phyloP scores from a whole-genome alignment of 1,140 invertebrate genomes.

The Aphelenchoides fujianensis region DNA sequence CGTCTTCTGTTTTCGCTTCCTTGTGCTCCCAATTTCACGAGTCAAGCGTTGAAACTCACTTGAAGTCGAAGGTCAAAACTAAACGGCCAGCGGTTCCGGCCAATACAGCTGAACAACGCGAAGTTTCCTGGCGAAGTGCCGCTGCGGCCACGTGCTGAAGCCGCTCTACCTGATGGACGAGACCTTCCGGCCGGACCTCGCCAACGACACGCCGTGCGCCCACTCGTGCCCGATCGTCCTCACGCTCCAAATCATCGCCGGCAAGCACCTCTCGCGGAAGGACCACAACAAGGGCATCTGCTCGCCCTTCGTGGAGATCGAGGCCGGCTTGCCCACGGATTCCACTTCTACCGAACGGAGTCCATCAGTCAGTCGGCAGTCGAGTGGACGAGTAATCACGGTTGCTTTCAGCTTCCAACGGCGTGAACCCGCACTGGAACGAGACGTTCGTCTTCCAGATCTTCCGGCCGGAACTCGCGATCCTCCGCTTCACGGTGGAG shows the following conservation, averaged over 20 bases:
- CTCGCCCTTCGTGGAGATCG: conserved; percentile 90
- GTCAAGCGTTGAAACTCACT: too few species aligned
- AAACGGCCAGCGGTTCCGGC: too few species aligned
- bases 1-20: too few species aligned
- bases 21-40: too few species aligned
- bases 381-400: conserved; percentile 40
- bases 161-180: conserved; percentile 82
- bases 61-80: too few species aligned
- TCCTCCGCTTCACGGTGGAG: conserved; percentile 85
- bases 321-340: conserved; percentile 85
- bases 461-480: conserved; percentile 80
- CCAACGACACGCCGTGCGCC: conserved; percentile 16
- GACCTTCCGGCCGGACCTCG: conserved; percentile 69
- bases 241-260: conserved; percentile 74
- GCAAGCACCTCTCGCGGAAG: conserved; percentile 78
- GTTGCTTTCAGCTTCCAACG: conserved; percentile 78
- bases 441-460: conserved; percentile 81
- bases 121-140: conserved; percentile 56
- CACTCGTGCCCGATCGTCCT: conserved; percentile 42
- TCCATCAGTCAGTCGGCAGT: conserved; percentile 77
- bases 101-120: too few species aligned
- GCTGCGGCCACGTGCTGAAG: conserved; percentile 87
- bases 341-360: conserved; percentile 78
- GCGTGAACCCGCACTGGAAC: conserved; percentile 91
- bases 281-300: conserved; percentile 78